Evolutionary conservation across 2,888 invertebrate species (phyloP).

Genomic region (Nomada fabriciana): DNA sequence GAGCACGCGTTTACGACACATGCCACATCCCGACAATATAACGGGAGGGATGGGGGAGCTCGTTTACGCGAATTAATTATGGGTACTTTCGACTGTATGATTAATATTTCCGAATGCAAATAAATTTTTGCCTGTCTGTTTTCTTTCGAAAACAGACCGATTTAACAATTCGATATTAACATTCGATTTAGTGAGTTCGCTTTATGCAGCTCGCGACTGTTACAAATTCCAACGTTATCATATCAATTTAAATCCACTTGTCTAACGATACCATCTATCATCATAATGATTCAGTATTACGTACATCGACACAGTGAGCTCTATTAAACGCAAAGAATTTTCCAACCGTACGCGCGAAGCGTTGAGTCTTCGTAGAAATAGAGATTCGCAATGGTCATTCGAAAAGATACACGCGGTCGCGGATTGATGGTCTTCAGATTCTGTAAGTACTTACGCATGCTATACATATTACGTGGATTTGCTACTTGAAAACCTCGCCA

Average conservation of each 20-base stretch:
- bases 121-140: not conserved
- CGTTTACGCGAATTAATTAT: too few species aligned
- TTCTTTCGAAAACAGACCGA: too few species aligned
- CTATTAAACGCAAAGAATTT: too few species aligned
- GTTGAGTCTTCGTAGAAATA: not conserved
- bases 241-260: not conserved
- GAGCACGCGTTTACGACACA: too few species aligned
- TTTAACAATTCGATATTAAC: not conserved
- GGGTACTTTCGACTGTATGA: too few species aligned
- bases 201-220: not conserved
- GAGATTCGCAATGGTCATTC: not conserved
- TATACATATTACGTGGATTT: slow-evolving; percentile 1
- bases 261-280: not conserved
- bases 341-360: not conserved
- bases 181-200: not conserved
- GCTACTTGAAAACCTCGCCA: slow-evolving; percentile 5
- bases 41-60: too few species aligned
- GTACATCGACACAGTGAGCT: not conserved
- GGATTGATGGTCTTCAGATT: not conserved
- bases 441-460: slow-evolving; percentile 28
- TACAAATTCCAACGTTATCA: not conserved
- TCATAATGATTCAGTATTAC: too few species aligned
- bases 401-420: not conserved
- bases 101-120: not conserved
- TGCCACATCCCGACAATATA: too few species aligned